Conservation (phyloP, 1,140 invertebrate genomes). For the Aricia agestis region DNA sequence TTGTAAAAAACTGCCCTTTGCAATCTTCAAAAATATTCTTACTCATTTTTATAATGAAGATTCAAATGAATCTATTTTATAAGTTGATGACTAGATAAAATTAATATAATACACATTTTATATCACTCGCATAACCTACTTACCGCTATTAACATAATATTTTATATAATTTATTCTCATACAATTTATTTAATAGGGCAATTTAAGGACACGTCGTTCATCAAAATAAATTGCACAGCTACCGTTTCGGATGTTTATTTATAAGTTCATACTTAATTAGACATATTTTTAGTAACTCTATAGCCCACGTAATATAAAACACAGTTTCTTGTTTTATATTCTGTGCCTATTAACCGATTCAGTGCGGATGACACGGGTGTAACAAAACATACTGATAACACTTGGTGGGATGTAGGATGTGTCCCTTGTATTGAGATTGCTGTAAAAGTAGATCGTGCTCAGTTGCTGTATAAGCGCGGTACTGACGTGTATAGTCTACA, state of each 20-base stretch:
- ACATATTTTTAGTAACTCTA: not conserved
- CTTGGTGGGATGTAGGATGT: no score
- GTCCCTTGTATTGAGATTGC: no score
- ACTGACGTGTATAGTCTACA: no score
- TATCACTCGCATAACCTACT: not conserved
- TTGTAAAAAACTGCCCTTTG: no score
- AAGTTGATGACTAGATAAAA: not conserved
- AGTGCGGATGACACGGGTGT: no score
- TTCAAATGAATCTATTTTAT: not conserved
- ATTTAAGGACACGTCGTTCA: not conserved
- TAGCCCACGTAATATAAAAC: no score
- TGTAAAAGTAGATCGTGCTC: no score
- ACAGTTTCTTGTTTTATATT: no score
- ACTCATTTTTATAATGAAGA: not conserved
- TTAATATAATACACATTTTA: not conserved
- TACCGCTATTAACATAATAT: not conserved
- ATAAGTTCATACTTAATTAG: not conserved
- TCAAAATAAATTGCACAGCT: constrained; percentile 6
- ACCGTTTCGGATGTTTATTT: not conserved
- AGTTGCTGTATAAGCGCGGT: no score
- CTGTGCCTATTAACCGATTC: no score
- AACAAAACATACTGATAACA: no score
- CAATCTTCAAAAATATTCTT: not conserved
- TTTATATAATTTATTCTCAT: not conserved
- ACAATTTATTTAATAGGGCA: not conserved